Evolutionary conservation across 2,888 invertebrate genomes (phyloP).

Genomic region (Didymodactylos carnosus): DNA sequence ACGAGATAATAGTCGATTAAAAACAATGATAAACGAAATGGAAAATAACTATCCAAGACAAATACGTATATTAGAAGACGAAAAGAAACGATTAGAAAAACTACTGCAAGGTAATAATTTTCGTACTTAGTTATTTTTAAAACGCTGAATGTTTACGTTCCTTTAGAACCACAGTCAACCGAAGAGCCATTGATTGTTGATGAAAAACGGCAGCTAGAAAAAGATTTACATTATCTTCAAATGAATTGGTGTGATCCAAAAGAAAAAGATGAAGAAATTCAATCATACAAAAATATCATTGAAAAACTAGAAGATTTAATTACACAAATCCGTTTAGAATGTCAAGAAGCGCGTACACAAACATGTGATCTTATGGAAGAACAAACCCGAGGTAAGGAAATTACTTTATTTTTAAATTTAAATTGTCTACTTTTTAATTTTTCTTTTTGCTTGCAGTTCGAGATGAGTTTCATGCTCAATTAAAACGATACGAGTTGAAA

Average conservation of each 20-base stretch:
- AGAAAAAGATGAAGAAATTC: not conserved
- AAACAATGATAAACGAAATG: not conserved
- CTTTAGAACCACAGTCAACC: not conserved
- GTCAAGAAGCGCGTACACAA: not conserved
- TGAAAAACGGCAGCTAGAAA: not conserved
- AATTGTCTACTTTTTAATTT: no score
- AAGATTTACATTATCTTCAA: not conserved
- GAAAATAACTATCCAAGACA: not conserved
- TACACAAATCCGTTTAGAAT: not conserved
- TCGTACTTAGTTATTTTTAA: not conserved
- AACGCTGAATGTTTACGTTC: not conserved
- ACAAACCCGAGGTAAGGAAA: not conserved
- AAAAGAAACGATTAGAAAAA: not conserved
- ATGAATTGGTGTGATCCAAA: not conserved
- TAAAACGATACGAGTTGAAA: not conserved
- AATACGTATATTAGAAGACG: not conserved
- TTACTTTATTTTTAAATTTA: no score
- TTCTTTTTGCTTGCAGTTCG: not conserved
- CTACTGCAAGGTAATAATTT: not conserved
- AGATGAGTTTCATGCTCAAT: not conserved
- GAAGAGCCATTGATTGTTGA: not conserved
- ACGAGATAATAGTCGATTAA: not conserved
- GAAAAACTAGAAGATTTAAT: not conserved
- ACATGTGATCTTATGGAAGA: not conserved
- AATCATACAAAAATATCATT: not conserved